Conservation (phyloP, 2,797 vertebrate species). For the Pempheris klunzingeri region DNA sequence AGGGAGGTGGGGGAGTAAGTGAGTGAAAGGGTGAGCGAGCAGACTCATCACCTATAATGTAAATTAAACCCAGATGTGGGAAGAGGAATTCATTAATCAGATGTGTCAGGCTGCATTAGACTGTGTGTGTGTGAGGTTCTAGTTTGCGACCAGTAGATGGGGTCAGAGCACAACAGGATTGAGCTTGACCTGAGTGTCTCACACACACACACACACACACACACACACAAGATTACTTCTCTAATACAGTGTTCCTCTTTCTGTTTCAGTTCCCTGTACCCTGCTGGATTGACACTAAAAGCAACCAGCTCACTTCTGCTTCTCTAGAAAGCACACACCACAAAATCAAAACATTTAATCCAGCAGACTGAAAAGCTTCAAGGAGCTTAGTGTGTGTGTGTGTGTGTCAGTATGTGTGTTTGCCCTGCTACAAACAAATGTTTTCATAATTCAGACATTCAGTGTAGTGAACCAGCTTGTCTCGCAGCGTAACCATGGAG, state of each 20-base stretch:
- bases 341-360: slow-evolving; percentile 41
- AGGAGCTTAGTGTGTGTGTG: slow-evolving; percentile 14
- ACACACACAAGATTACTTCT: slow-evolving; percentile 41
- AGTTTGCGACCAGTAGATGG: slow-evolving; percentile 75
- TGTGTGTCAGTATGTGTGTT: slow-evolving; percentile 17
- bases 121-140: slow-evolving; percentile 8
- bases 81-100: slow-evolving; percentile 49
- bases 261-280: slow-evolving; percentile 53
- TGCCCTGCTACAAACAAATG: slow-evolving; percentile 57
- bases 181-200: slow-evolving; percentile 17
- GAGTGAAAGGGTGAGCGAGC: slow-evolving; percentile 30
- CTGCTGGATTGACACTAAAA: slow-evolving; percentile 8
- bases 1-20: slow-evolving; percentile 13
- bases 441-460: slow-evolving; percentile 76
- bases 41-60: slow-evolving; percentile 37
- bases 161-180: slow-evolving; percentile 53
- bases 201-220: neutral
- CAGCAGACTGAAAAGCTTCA: slow-evolving; percentile 35
- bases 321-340: slow-evolving; percentile 38
- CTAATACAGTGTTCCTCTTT: slow-evolving; percentile 31
- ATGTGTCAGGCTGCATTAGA: slow-evolving; percentile 29
- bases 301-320: slow-evolving; percentile 63
- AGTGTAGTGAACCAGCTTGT: slow-evolving; percentile 65
- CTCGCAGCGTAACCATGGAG: slow-evolving; percentile 69
- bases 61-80: slow-evolving; percentile 67